Evolutionary conservation across 2,113 vertebrate species (phyloP).

Genomic region (Setophaga kirtlandii): DNA sequence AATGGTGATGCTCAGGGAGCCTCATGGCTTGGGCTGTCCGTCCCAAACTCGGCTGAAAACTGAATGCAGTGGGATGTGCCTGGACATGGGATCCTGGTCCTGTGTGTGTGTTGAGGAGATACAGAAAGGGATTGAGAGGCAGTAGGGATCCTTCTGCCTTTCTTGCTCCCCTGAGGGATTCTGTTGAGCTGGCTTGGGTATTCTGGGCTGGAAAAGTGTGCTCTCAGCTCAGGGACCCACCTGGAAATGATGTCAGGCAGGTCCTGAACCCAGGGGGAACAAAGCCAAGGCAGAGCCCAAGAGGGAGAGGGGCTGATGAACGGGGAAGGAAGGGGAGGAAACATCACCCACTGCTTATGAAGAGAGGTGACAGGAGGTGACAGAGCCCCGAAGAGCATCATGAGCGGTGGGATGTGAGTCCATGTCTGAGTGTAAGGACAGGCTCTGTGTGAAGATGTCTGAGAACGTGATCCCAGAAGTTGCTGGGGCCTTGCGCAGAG

Average conservation of each 20-base stretch:
- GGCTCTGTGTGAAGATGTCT: too few species aligned
- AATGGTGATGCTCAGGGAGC: neutral
- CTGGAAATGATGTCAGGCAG: neutral
- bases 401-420: too few species aligned
- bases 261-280: neutral
- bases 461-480: too few species aligned
- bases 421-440: too few species aligned
- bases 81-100: neutral
- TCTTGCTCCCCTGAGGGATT: accelerated
- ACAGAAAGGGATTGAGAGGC: neutral
- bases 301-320: neutral
- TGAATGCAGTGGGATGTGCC: neutral
- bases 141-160: neutral
- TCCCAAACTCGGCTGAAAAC: neutral
- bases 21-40: neutral
- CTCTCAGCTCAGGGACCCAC: neutral
- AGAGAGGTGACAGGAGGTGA: too few species aligned
- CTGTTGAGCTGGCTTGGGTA: neutral
- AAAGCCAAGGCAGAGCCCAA: neutral
- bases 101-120: neutral
- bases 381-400: too few species aligned
- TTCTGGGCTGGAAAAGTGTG: neutral
- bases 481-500: too few species aligned
- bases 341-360: too few species aligned
- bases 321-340: too few species aligned